Percentiles rank a stretch among this genome's conserved stretches.
Conservation (phyloP, 2,113 vertebrate genomes). For the Nipponia nippon region DNA sequence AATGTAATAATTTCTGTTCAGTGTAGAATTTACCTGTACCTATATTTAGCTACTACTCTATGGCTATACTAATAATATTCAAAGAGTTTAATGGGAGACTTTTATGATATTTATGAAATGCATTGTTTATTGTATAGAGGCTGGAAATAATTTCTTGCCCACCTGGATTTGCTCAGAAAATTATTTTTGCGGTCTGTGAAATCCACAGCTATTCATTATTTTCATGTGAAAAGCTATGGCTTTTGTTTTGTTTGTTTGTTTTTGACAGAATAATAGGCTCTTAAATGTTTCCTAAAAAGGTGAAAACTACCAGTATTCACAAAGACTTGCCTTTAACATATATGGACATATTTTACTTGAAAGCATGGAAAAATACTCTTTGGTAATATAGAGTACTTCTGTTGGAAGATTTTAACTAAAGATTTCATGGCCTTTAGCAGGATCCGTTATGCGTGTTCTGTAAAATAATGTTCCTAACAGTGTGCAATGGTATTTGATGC, state of each 20-base stretch:
- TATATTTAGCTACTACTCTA: background rate
- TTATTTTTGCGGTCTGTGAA: constrained; percentile 1
- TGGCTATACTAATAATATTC: background rate
- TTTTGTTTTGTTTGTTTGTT: background rate
- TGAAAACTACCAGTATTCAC: background rate
- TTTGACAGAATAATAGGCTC: background rate
- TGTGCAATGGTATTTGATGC: background rate
- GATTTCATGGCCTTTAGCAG: constrained; percentile 9
- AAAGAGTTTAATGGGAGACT: background rate
- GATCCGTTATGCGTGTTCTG: constrained; percentile 14
- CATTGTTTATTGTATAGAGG: background rate
- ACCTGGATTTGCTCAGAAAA: background rate
- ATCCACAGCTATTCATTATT: constrained; percentile 5
- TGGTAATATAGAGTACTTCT: background rate
- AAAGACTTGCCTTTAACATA: background rate
- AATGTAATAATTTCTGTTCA: background rate
- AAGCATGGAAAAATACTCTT: constrained; percentile 11
- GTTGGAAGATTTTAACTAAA: background rate
- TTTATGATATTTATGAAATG: background rate
- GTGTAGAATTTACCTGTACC: background rate
- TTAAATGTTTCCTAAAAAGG: background rate
- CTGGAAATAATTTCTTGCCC: background rate
- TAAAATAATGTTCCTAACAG: constrained; percentile 29
- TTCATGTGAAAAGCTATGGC: background rate
- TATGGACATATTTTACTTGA: background rate